Evolutionary conservation across 2,888 invertebrate species (phyloP).

Genomic region (Seira sanloemensis): DNA sequence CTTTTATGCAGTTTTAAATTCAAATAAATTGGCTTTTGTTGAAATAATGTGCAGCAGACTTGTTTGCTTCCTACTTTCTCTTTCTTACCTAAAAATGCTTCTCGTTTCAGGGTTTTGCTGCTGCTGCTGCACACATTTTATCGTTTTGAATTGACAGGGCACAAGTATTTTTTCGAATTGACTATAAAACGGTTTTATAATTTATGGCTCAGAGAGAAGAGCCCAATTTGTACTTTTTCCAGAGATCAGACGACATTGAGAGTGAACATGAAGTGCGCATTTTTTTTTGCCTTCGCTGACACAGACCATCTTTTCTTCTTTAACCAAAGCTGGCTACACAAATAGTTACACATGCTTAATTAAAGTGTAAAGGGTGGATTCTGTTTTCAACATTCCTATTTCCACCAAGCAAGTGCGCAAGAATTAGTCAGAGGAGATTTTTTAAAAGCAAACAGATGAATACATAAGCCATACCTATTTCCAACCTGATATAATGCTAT

Average conservation of each 20-base stretch:
- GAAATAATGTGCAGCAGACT: background rate
- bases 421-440: no score
- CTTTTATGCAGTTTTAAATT: slow-evolving; percentile 15
- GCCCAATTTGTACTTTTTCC: slow-evolving; percentile 1
- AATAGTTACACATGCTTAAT: background rate
- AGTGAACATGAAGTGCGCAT: background rate
- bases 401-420: no score
- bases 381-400: no score
- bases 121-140: no score
- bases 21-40: slow-evolving; percentile 10
- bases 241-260: slow-evolving; percentile 1
- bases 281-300: slow-evolving; percentile 6
- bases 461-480: background rate
- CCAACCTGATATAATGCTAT: slow-evolving; percentile 50
- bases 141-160: no score
- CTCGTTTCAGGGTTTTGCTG: background rate
- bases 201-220: background rate
- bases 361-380: background rate
- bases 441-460: background rate
- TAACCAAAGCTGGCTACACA: background rate
- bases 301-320: background rate
- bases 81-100: slow-evolving; percentile 22
- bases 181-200: no score
- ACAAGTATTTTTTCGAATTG: no score
- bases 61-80: slow-evolving; percentile 57